Evolutionary conservation across 2,113 vertebrate genomes (phyloP), one percentile per base, ranked within the genome.

Genomic region (Colaptes auratus): DNA sequence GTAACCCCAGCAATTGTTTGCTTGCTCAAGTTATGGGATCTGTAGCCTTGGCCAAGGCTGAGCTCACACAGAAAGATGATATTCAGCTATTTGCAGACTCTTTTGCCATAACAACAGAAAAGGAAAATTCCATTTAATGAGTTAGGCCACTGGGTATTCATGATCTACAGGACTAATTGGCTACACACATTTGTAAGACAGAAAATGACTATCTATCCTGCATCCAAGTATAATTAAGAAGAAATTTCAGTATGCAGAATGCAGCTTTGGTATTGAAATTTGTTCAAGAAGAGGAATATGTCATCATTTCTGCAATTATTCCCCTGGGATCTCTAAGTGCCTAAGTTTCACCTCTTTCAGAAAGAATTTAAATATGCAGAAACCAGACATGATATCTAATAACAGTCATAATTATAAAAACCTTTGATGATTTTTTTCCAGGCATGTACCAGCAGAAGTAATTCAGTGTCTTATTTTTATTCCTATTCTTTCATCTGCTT

Each of bases 361-460:
- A 88, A 90, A 73, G 50, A 91, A 95, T 86, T 92, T 93, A 94
- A 95, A 96, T 97, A 95, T 91, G 94, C 72, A 93, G 87, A 93
- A 96, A 91, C 53, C 75, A 97, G 91, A 95, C 85, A 83, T 0
- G 79, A 36, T 96, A 96, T 93, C 95, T 96, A 93, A 89, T 92
- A 97, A 95, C 91, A 88, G 72, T 65, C 60, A 71, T 90, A 93
- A 96, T 96, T 96, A 95, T 77, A 95, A 96, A 92, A 96, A 88
- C 72, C 90, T 97, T 96, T 96, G 95, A 96, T 95, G 92, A 88
- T 95, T 92, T 94, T 95, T 95, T 80, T 50, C 18, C 91, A 95
- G 87, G 42, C 94, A 83, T 93, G 91, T 96, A 91, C 56, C 75
- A 95, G 89, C 95, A 96, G 58, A 91, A 94, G 78, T 80, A 89